Conservation (phyloP, 2,888 invertebrate species). For the Trichogramma evanescens region DNA sequence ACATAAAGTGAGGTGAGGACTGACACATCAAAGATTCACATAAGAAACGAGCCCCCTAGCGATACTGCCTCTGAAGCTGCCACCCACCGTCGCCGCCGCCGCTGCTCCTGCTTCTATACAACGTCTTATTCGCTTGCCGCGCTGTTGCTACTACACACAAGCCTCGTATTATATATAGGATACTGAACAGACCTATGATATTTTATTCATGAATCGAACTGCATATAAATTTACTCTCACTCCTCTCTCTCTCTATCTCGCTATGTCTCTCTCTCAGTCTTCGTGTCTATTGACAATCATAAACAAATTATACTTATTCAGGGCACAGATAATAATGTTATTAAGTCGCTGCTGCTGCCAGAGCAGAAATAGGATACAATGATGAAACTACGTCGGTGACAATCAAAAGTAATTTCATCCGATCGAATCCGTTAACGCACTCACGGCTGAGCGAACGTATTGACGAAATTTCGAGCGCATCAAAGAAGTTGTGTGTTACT, state of each 20-base stretch:
- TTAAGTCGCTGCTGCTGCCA: too few species aligned
- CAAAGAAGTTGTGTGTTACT: too few species aligned
- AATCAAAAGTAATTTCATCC: too few species aligned
- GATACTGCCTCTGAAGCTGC: background rate
- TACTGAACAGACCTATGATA: background rate
- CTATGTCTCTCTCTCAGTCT: slow-evolving; percentile 5
- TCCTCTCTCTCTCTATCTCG: background rate
- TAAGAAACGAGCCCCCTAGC: background rate
- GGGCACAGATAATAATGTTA: background rate
- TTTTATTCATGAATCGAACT: slow-evolving; percentile 18
- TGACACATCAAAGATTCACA: slow-evolving; percentile 14
- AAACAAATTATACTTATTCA: slow-evolving; percentile 19
- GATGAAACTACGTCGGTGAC: too few species aligned
- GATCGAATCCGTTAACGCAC: too few species aligned
- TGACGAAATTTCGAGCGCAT: too few species aligned
- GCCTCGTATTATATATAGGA: too few species aligned
- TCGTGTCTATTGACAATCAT: slow-evolving; percentile 9
- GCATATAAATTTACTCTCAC: slow-evolving; percentile 13
- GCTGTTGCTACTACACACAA: too few species aligned
- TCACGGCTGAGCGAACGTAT: too few species aligned
- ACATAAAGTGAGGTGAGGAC: background rate
- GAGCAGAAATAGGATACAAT: too few species aligned
- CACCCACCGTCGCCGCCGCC: background rate
- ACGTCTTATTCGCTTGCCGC: too few species aligned
- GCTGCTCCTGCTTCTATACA: too few species aligned